Evolutionary conservation across 2,888 invertebrate genomes (phyloP), one percentile per base, ranked within the genome.

Genomic region (Barypeithes pellucidus): DNA sequence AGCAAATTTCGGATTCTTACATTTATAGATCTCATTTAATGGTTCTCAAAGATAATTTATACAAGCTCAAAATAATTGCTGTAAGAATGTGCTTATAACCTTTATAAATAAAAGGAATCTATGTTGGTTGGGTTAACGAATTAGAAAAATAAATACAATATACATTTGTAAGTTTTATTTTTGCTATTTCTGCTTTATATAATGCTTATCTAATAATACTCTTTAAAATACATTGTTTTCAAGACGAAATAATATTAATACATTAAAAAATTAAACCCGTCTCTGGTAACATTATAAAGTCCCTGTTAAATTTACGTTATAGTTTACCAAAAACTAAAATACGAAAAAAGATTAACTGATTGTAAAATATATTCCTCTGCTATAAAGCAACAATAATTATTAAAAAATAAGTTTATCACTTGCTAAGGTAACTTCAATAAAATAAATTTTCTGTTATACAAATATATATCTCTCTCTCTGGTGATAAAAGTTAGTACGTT

Each of bases 381-480:
- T 41, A 4, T 14, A 41, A 41, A 41, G n/a, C n/a, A n/a, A n/a
- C n/a, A n/a, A n/a, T n/a, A n/a, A n/a, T n/a, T n/a, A n/a, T n/a
- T n/a, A 47, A 20, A 47, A 20, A 7, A n/a, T 16, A n/a, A 16
- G 29, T n/a, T 29, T 29, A 54, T 54, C 54, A 36, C 14, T 57
- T 36, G 8, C 1, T n/a, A 20, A 24, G 50, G 50, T 50, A 50
- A 50, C 50, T 50, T 50, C n/a, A 24, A n/a, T 4, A 29, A 22
- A 24, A 50, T 24, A 50, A 50, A 22, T n/a, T 12, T 41, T 20
- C 14, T n/a, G 11, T 47, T 18, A 63, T 50, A 63, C 20, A 63
- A 50, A 63, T 50, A 63, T 63, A 63, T n/a, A n/a, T n/a, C n/a
- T n/a, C n/a, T n/a, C n/a, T 63, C 24, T 63, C 63, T 50, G 12